Conservation (phyloP, 2,888 invertebrate genomes). For the Atherix ibis region DNA sequence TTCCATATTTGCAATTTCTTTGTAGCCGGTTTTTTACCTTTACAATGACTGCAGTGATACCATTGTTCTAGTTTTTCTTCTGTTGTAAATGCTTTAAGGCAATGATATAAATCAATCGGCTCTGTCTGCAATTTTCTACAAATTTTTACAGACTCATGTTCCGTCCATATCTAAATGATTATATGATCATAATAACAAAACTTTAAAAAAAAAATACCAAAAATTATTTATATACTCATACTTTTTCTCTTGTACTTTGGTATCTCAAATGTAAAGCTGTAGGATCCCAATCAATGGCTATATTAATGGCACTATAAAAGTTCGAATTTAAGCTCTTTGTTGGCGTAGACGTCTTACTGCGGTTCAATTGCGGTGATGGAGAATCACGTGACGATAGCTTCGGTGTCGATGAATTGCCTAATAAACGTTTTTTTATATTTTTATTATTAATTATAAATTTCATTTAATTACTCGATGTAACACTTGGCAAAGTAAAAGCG, state of each 20-base stretch:
- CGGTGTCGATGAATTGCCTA: too few species aligned
- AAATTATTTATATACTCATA: conserved; percentile 18
- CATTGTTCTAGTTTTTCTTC: conserved; percentile 74
- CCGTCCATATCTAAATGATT: conserved; percentile 46
- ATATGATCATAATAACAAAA: conserved; percentile 1
- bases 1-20: conserved; percentile 88
- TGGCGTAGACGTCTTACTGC: too few species aligned
- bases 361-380: too few species aligned
- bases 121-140: conserved; percentile 59
- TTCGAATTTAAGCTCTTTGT: too few species aligned
- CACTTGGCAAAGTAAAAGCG: too few species aligned
- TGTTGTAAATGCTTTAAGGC: conserved; percentile 74
- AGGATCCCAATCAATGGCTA: conserved; percentile 91
- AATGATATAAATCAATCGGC: conserved; percentile 70
- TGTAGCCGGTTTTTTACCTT: conserved; percentile 66
- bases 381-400: too few species aligned
- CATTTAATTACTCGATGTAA: conserved; percentile 10
- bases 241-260: conserved; percentile 60
- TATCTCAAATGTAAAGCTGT: conserved; percentile 83
- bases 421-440: too few species aligned
- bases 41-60: conserved; percentile 74
- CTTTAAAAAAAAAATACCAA: background rate
- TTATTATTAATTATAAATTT: background rate
- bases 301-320: conserved; percentile 28
- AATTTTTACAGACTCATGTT: conserved; percentile 56